These are phyloP conservation scores for Desmophyllum pertusum DNA, from an alignment of 92 coral and sea anemone genomes.

Conservation along the genomic window DNA sequence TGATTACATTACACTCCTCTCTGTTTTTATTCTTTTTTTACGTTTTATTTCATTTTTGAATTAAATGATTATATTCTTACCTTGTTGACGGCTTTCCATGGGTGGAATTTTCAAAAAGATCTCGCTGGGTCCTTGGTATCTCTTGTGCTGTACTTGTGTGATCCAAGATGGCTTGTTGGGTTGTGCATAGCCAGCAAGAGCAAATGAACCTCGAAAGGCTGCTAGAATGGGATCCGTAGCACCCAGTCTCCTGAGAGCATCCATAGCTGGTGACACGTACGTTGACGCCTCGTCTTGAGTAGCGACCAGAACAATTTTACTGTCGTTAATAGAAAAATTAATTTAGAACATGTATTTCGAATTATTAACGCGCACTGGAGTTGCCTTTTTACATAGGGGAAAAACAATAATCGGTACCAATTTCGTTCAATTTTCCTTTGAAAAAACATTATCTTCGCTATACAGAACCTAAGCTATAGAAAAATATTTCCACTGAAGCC, in stretches of 20 bases:
- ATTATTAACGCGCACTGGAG: neutral
- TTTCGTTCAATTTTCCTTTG: too few relatives aligned
- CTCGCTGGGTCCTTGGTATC: constrained; percentile 2
- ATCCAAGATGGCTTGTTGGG: neutral
- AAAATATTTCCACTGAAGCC: too few relatives aligned
- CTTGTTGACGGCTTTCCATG: neutral
- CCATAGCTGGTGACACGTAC: neutral
- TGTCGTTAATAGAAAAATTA: neutral
- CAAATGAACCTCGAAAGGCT: neutral
- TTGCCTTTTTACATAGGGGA: too few relatives aligned
- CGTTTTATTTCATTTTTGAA: too few relatives aligned
- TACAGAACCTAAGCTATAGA: too few relatives aligned
- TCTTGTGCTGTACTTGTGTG: neutral
- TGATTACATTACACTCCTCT: too few relatives aligned
- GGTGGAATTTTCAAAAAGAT: neutral
- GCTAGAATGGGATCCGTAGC: neutral
- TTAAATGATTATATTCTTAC: neutral
- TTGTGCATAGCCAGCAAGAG: neutral
- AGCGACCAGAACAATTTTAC: neutral
- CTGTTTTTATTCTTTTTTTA: too few relatives aligned
- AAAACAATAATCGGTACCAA: neutral
- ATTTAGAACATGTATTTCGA: neutral
- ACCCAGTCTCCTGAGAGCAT: neutral
- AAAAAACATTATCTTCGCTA: too few relatives aligned
- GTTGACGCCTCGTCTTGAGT: neutral